Base-by-base conservation (phyloP, 2,888 invertebrate genomes). In the Schrankia costaestrigalis region DNA sequence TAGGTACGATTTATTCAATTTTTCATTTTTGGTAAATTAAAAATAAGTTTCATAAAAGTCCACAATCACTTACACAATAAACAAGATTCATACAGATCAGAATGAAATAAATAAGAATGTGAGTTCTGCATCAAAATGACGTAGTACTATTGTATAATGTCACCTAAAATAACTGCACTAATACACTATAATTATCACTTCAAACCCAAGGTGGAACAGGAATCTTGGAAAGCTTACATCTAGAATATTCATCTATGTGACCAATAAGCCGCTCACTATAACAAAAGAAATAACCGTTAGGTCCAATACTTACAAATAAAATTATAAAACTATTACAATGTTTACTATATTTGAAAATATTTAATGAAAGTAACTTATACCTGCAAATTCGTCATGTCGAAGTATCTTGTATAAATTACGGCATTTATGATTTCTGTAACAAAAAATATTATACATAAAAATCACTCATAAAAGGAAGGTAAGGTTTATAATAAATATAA, bases 21-120 rank as follows among this genome's bases (percentile, higher is more conserved):
- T n/a, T 78, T 81, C 76, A 81, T 85, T 86, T 87, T 87, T 86
- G 86, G 86, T 84, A 84, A 83, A 82, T 80, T 81, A 83, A 81
- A 84, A 82, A 80, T 80, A 81, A 80, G 77, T 67, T 72, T 78
- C 78, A 80, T 71, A 80, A 72, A 78, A 80, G 75, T 83, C 78
- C 83, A 84, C 83, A 82, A 71, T 83, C 80, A 84, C 84, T 82
- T 83, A 85, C 72, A 79, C 75, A 64, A 63, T 76, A 77, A 79
- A 77, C 78, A 83, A 80, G 78, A 85, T 84, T 80, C 81, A 79
- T 83, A 87, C 86, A 86, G 83, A 84, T 83, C 82, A 78, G 79
- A 68, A 80, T 82, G 80, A 84, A 87, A 87, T 86, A 86, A 87
- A 86, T 86, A 85, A 78, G 73, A 79, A 70, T 80, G 81, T 76